Conservation (phyloP, 1,140 invertebrate species). For the Lepidurus apus region DNA sequence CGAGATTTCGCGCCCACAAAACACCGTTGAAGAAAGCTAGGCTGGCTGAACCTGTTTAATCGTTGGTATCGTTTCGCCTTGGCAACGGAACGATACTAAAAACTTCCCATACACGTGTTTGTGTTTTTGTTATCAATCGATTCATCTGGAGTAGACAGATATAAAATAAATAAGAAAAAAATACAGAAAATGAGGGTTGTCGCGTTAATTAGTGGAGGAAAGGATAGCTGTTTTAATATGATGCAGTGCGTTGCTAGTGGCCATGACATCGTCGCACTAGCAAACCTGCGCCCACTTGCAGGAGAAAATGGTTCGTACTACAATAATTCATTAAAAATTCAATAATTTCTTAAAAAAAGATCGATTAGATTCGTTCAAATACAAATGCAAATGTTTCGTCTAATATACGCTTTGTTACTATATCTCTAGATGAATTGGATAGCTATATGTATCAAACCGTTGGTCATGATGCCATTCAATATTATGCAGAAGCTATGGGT, state of each 20-base stretch:
- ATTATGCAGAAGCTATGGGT: slow-evolving; percentile 88
- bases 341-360: too few species aligned
- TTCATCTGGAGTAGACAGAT: background rate
- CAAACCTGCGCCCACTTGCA: slow-evolving; percentile 84
- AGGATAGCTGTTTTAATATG: slow-evolving; percentile 99
- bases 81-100: too few species aligned
- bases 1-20: too few species aligned
- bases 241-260: slow-evolving; percentile 94
- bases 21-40: too few species aligned
- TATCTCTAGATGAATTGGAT: slow-evolving; percentile 78
- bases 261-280: slow-evolving; percentile 92
- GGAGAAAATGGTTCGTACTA: slow-evolving; percentile 57
- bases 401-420: slow-evolving; percentile 28
- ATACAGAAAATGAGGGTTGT: slow-evolving; percentile 70
- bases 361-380: background rate
- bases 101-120: too few species aligned
- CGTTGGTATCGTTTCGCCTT: too few species aligned
- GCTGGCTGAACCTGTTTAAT: too few species aligned
- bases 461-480: slow-evolving; percentile 86
- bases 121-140: too few species aligned
- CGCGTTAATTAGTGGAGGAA: slow-evolving; percentile 90
- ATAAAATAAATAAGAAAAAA: background rate
- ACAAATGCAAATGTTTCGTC: slow-evolving; percentile 12
- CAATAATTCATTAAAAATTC: background rate
- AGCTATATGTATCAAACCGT: slow-evolving; percentile 99